Base-by-base conservation (phyloP, 2,113 vertebrate genomes). In the Setophaga petechia region DNA sequence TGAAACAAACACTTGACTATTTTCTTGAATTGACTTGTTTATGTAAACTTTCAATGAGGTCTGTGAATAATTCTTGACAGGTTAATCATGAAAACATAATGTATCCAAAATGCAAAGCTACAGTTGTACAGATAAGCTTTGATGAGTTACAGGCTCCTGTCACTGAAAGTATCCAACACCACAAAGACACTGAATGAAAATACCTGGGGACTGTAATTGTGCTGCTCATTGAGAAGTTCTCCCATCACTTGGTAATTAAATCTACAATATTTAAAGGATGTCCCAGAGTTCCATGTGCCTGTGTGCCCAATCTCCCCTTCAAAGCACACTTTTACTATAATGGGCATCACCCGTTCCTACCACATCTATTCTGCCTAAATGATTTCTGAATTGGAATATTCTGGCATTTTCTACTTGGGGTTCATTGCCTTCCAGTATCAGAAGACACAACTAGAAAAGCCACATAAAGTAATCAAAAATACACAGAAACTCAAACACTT, bases 1-100 rank as follows among this genome's bases (percentile, higher is more conserved):
- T 23, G 49, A 76, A 79, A 85, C 61, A 83, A 96, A 67, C 30
- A 67, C 43, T 76, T 82, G 15, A 52, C 75, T 93, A 24, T 67
- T 87, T 94, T 79, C 74, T 82, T 68, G 41, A 77, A 90, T 73
- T 71, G 65, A 35, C 37, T 84, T 79, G 41, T 87, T 93, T 90
- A 27, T 81, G 24, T 80, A 80, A 90, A 73, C 35, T 80, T 95
- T 67, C 4, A 3, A 22, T 74, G 39, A 95, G 24, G 25, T 76
- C 62, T 69, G 0, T 73, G 75, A 85, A 89, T 63, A 95, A 57
- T 31, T 84, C 51, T 69, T 77, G 41, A 84, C 4, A 9, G 68
- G 65, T 62, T 67, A 76, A 73, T 84, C 19, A 51, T 30, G 24
- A 93, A 87, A 83, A 74, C 55, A 87, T 62, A 15, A 91, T 78